These are phyloP conservation scores for Etheostoma spectabile DNA, from an alignment of 2,113 vertebrate species.

Conservation along the genomic window DNA sequence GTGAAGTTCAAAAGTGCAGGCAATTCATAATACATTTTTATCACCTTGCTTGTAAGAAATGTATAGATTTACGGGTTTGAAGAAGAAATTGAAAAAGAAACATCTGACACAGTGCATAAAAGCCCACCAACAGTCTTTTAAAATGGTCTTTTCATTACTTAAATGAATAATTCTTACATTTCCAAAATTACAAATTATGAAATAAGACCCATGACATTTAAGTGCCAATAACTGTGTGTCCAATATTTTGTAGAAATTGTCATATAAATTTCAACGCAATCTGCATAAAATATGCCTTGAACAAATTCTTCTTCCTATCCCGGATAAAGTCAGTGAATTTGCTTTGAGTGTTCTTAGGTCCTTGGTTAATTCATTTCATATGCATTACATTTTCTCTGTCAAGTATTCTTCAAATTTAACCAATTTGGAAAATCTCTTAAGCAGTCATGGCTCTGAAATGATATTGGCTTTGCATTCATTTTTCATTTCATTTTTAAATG, in stretches of 20 bases:
- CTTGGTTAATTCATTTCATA: constrained; percentile 72
- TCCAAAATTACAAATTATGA: constrained; percentile 46
- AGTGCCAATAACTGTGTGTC: constrained; percentile 36
- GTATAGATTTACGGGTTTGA: constrained; percentile 57
- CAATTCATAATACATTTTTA: constrained; percentile 72
- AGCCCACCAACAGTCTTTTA: background rate
- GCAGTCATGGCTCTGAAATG: constrained; percentile 34
- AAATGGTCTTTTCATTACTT: constrained; percentile 59
- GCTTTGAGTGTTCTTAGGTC: constrained; percentile 48
- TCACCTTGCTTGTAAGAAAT: constrained; percentile 69
- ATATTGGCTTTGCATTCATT: constrained; percentile 31
- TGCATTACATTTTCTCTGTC: constrained; percentile 77
- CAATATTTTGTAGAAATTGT: constrained; percentile 54
- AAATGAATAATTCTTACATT: constrained; percentile 48
- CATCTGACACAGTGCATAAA: constrained; percentile 17
- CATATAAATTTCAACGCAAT: constrained; percentile 64
- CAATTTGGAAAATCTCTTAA: constrained; percentile 48
- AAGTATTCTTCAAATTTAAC: constrained; percentile 69
- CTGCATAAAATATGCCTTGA: constrained; percentile 58
- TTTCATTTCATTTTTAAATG: constrained; percentile 32
- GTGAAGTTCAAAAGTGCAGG: constrained; percentile 70
- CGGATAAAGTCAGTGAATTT: constrained; percentile 55
- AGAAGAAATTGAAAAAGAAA: background rate
- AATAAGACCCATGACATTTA: constrained; percentile 28
- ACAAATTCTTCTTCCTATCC: constrained; percentile 53